Conservation (phyloP, 2,113 vertebrate species). For the Dicerorhinus sumatrensis region DNA sequence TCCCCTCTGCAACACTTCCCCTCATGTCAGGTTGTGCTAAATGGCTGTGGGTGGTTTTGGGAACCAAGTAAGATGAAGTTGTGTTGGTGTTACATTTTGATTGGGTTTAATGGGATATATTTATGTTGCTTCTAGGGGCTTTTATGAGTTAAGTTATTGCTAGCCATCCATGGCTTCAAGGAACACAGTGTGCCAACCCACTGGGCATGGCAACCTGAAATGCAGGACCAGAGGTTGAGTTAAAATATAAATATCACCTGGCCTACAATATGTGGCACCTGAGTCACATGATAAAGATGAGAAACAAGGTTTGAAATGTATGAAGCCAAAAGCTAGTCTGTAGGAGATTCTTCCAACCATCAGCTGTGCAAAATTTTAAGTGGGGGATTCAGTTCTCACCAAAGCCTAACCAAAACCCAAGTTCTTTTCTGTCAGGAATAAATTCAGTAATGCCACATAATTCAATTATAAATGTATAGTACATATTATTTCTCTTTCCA, state of each 20-base stretch:
- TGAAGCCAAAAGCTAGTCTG: background rate
- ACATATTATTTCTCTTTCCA: background rate
- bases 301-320: background rate
- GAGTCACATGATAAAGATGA: background rate
- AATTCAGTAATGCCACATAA: background rate
- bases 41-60: background rate
- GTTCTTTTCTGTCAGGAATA: background rate
- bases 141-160: background rate
- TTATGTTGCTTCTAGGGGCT: background rate
- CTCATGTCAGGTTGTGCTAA: background rate
- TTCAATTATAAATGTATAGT: background rate
- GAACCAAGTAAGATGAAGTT: background rate
- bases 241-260: background rate
- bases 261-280: background rate
- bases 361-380: background rate
- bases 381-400: background rate
- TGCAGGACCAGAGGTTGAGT: background rate
- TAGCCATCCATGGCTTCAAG: background rate
- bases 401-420: background rate
- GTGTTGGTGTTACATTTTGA: background rate
- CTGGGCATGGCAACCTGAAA: background rate
- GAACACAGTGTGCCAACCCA: background rate
- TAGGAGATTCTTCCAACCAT: background rate
- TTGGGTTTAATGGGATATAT: background rate
- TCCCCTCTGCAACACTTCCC: background rate